Base-by-base conservation (phyloP, 2,888 invertebrate genomes). In the Epinotia brunnichana region DNA sequence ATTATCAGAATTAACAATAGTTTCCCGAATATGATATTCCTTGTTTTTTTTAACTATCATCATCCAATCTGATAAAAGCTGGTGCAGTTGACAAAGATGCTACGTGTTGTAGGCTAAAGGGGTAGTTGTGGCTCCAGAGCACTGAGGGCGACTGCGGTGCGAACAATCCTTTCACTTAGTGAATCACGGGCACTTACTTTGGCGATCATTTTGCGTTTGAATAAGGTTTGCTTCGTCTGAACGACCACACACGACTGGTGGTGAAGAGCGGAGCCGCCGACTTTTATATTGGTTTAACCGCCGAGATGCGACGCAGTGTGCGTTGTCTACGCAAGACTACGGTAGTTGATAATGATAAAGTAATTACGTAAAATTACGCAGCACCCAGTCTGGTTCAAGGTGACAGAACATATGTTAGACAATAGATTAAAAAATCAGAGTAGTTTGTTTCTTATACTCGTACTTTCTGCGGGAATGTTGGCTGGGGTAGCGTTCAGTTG, bases 171-270 rank as follows among this genome's bases (percentile, higher is more conserved):
- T 90, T 90, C 90, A 90, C 90, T 85, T 80, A 74, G 62, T 74
- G 54, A 76, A 79, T 75, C 79, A 77, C 78, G 73, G 73, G 73
- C 88, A 92, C 93, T 93, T 92, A 92, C 93, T 93, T 90, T 93
- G 79, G 92, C 88, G 83, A 92, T 90, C 93, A 93, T 93, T 90
- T 87, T 91, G 87, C 82, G 88, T 87, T 91, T 87, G 88, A 82
- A 87, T 90, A 85, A 88, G 91, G 89, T 92, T 91, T 88, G 88
- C 88, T 87, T 88, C 88, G 91, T 88, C 83, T 86, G 90, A 90
- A 85, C 90, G 88, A 90, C 88, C 88, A 90, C 91, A 92, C 92
- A 90, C 92, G 87, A 93, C 93, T 93, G 92, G 88, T 93, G 87
- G 81, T 82, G 85, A 87, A 80, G 81, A 84, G 80, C 79, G 83